A percentile compares a stretch with the other conserved stretches of the same genome.
Evolutionary conservation across 2,888 invertebrate genomes (phyloP).

Genomic region (Melipona beecheii): DNA sequence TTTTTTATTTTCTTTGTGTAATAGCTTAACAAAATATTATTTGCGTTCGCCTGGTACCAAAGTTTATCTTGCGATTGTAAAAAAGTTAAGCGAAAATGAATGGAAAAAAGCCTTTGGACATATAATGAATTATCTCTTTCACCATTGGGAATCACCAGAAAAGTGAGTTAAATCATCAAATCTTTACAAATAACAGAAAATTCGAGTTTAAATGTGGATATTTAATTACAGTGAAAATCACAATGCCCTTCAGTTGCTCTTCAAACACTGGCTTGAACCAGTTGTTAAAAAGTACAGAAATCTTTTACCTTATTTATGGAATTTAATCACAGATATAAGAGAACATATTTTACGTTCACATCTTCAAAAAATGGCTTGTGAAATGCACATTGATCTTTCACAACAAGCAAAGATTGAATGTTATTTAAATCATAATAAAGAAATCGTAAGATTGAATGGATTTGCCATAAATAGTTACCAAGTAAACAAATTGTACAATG

Average conservation of each 20-base stretch:
- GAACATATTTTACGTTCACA: constrained; percentile 68
- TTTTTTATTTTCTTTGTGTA: constrained; percentile 71
- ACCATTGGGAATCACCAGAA: constrained; percentile 70
- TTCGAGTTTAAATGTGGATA: constrained; percentile 1
- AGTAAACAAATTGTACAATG: constrained; percentile 13
- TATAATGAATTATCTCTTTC: constrained; percentile 79
- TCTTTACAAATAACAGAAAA: background rate
- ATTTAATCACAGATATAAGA: constrained; percentile 49
- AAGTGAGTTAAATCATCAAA: constrained; percentile 68
- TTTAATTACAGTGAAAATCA: constrained; percentile 69
- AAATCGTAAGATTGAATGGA: constrained; percentile 74
- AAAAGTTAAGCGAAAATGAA: constrained; percentile 82
- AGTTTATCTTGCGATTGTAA: constrained; percentile 86
- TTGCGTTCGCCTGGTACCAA: constrained; percentile 87
- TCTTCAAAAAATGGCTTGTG: constrained; percentile 70
- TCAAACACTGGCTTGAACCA: constrained; percentile 78
- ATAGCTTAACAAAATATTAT: constrained; percentile 85
- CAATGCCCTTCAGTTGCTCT: constrained; percentile 71
- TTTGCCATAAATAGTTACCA: constrained; percentile 72
- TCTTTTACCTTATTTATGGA: constrained; percentile 68
- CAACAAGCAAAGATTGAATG: constrained; percentile 30
- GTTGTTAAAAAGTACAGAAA: constrained; percentile 63
- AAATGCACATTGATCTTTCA: constrained; percentile 56
- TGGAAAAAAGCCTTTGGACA: constrained; percentile 85
- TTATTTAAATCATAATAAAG: constrained; percentile 63